Conservation (phyloP, 2,888 invertebrate genomes). For the Mantis religiosa region DNA sequence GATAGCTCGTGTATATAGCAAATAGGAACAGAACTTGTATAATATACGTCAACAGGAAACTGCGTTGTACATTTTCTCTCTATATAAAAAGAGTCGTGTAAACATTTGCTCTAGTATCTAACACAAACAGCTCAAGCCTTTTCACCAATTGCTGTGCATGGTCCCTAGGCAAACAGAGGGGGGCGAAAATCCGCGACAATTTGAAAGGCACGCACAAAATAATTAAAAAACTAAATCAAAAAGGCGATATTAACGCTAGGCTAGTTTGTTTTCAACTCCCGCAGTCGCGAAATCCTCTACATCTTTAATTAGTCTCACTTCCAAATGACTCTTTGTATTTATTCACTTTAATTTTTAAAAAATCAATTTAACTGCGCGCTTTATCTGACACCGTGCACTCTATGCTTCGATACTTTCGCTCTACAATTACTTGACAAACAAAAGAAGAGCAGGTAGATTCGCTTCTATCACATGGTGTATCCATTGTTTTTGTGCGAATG, state of each 20-base stretch:
- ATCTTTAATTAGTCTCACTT: neutral
- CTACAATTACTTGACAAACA: neutral
- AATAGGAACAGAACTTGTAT: neutral
- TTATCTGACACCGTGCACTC: neutral
- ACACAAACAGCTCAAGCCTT: neutral
- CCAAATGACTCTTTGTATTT: neutral
- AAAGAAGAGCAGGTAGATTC: neutral
- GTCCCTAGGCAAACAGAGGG: neutral
- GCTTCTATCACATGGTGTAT: neutral
- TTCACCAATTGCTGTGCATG: neutral
- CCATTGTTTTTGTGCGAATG: neutral
- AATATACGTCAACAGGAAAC: neutral
- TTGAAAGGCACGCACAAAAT: neutral
- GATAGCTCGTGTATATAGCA: neutral
- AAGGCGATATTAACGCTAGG: neutral
- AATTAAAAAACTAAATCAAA: neutral
- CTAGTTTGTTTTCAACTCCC: neutral
- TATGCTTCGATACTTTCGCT: neutral
- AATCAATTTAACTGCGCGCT: neutral
- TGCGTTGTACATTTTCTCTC: neutral
- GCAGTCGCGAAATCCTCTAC: neutral
- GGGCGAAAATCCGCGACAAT: neutral
- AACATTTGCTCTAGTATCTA: neutral
- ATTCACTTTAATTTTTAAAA: neutral
- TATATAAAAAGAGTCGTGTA: neutral